These are phyloP conservation scores for Anabas testudineus DNA, from an alignment of 2,797 vertebrate genomes.

Conservation along the genomic window DNA sequence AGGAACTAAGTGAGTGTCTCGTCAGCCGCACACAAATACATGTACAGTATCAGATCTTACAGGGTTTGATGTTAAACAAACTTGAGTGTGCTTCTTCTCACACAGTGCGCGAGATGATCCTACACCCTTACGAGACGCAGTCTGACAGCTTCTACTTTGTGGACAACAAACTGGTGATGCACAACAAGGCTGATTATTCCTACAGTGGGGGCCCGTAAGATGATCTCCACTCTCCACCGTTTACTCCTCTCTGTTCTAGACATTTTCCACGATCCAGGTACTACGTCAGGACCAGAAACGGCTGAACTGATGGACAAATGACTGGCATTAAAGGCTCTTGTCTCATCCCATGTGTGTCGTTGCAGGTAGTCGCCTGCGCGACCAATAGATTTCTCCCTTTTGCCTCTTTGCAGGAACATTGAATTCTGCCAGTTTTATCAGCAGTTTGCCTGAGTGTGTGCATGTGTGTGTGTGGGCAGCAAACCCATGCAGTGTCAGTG, in stretches of 20 bases:
- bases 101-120: constrained; percentile 96
- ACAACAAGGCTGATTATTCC: constrained; percentile 99
- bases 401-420: constrained; percentile 66
- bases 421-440: constrained; percentile 60
- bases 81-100: constrained; percentile 20
- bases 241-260: constrained; percentile 45
- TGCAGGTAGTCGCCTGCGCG: constrained; percentile 56
- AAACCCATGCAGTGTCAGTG: constrained; percentile 70
- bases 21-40: constrained; percentile 9
- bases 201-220: constrained; percentile 92
- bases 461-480: constrained; percentile 62
- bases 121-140: constrained; percentile 95
- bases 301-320: constrained; percentile 64
- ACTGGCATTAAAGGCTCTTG: constrained; percentile 44
- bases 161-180: constrained; percentile 99
- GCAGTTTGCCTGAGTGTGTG: constrained; percentile 43
- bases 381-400: constrained; percentile 58
- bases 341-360: constrained; percentile 48
- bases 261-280: constrained; percentile 52
- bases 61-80: constrained; percentile 28
- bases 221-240: neutral
- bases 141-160: constrained; percentile 99
- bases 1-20: constrained; percentile 92
- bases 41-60: constrained; percentile 3
- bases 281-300: constrained; percentile 63